phyloP scores from a whole-genome alignment of 2,797 vertebrate genomes.

The Schizopygopsis malacanthus region DNA sequence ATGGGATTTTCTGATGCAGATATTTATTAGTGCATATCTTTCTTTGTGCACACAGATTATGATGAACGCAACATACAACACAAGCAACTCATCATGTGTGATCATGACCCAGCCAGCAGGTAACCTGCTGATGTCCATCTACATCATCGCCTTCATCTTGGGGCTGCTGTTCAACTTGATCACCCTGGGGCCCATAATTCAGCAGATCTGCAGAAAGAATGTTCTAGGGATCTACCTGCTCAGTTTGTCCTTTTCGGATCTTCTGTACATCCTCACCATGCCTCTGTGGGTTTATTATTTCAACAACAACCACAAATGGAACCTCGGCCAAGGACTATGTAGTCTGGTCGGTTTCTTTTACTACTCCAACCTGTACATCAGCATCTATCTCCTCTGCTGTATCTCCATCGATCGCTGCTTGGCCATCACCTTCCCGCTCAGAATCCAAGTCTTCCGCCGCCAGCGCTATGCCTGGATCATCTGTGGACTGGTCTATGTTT shows the following conservation, averaged over 20 bases:
- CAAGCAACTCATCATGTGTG: slow-evolving; percentile 30
- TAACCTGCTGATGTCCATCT: slow-evolving; percentile 74
- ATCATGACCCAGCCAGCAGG: slow-evolving; percentile 47
- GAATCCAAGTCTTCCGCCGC: slow-evolving; percentile 67
- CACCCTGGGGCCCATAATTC: slow-evolving; percentile 77
- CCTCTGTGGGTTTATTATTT: slow-evolving; percentile 84
- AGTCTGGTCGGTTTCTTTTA: slow-evolving; percentile 79
- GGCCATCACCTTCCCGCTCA: slow-evolving; percentile 75
- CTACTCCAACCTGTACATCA: slow-evolving; percentile 85
- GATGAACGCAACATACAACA: background rate
- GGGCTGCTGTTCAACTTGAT: slow-evolving; percentile 77
- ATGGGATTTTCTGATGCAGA: background rate
- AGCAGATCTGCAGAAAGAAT: slow-evolving; percentile 75
- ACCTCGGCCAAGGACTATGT: slow-evolving; percentile 64
- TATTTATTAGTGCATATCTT: background rate
- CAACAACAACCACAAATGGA: slow-evolving; percentile 72
- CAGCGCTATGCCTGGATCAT: slow-evolving; percentile 70
- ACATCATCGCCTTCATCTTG: slow-evolving; percentile 77
- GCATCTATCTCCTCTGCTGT: slow-evolving; percentile 82
- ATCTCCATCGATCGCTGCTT: slow-evolving; percentile 84
- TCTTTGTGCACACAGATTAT: slow-evolving; percentile 30
- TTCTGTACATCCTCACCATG: slow-evolving; percentile 79
- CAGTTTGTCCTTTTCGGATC: slow-evolving; percentile 77
- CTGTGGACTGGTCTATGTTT: slow-evolving; percentile 64
- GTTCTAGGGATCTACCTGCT: slow-evolving; percentile 81